Conservation (phyloP, 2,888 invertebrate species). For the Lithophane semibrunnea region DNA sequence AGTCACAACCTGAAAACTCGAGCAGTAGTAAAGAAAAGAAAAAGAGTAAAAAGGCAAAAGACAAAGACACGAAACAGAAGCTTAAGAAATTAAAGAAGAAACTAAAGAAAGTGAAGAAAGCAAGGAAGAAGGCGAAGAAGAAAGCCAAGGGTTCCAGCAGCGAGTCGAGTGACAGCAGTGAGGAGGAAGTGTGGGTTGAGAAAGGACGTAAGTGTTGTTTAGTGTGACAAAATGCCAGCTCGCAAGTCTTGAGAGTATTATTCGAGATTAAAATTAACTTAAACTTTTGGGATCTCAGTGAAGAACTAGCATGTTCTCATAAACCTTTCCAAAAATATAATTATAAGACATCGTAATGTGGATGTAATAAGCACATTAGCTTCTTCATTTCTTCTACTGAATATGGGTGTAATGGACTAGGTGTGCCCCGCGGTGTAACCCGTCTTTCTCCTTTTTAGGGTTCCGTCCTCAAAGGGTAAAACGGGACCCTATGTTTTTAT, state of each 20-base stretch:
- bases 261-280: background rate
- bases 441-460: too few species aligned
- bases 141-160: conserved; percentile 83
- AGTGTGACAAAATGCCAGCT: background rate
- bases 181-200: conserved; percentile 93
- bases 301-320: too few species aligned
- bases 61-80: conserved; percentile 89
- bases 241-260: background rate
- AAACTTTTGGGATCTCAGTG: background rate
- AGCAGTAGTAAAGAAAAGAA: conserved; percentile 85
- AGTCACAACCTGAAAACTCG: conserved; percentile 76
- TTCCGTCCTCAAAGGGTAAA: too few species aligned
- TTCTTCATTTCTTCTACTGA: too few species aligned
- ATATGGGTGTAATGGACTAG: too few species aligned
- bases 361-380: too few species aligned
- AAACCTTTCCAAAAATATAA: background rate
- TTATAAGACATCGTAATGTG: too few species aligned
- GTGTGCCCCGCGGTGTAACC: too few species aligned
- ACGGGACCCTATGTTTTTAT: too few species aligned
- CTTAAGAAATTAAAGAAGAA: conserved; percentile 90
- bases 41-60: conserved; percentile 85
- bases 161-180: conserved; percentile 79
- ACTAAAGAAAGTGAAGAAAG: conserved; percentile 89
- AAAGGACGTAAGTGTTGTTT: conserved; percentile 82
- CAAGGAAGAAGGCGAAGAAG: conserved; percentile 89